Evolutionary conservation across 1,140 invertebrate genomes (phyloP), one percentile per base, ranked within the genome.

Genomic region (Augochlora pura): DNA sequence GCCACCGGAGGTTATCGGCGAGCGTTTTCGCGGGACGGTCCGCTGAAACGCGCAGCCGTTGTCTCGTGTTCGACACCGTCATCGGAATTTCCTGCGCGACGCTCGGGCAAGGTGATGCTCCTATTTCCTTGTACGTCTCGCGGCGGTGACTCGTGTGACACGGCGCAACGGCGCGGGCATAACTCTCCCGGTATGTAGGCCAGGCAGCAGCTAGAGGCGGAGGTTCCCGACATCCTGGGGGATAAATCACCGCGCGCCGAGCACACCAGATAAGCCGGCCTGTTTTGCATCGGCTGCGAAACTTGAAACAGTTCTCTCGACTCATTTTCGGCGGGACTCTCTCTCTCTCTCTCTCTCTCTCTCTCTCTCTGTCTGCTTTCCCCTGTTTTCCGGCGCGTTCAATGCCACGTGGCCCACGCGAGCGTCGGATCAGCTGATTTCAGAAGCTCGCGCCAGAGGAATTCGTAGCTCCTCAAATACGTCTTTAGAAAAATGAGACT

Each of bases 211-310:
- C 71, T 75, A 68, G 86, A 72, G 85, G 64, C 66, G 71, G 73
- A 85, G 85, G 83, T 84, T 77, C 80, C 80, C 70, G 83, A 86
- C 85, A 85, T 86, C 77, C 80, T 78, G 25, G 63, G 79, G 86
- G 85, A 87, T 87, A 87, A 86, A 87, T 87, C 83, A 87, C 85
- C 60, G 77, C 64, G 77, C 86, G n/a, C n/a, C n/a, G 82, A 76
- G 85, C 77, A 81, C 78, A 81, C 78, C 80, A 66, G 86, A 88
- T 87, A 87, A 87, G 78, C 76, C 52, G 18, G 18, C 42, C 54
- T 80, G 83, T 72, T 81, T 83, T 78, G 83, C 80, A 87, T 87
- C 74, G 65, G 64, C 65, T 77, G 66, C 79, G 74, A 87, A 87
- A 87, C 80, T 79, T 79, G 75, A 84, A n/a, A 78, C 63, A 84